These are phyloP conservation scores for Lithophane semibrunnea DNA, from an alignment of 2,888 invertebrate species.

Conservation along the genomic window DNA sequence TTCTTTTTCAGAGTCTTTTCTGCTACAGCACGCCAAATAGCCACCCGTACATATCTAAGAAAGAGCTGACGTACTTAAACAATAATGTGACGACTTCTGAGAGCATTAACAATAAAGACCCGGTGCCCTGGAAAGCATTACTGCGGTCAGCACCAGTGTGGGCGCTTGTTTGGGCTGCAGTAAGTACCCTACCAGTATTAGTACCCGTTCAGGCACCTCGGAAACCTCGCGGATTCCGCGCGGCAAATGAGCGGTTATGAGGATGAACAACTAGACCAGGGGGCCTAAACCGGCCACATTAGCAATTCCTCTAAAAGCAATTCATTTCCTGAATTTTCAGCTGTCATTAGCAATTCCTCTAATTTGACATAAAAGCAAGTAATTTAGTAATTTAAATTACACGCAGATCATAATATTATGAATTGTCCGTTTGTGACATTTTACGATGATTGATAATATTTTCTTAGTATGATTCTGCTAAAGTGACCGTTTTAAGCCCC, in stretches of 20 bases:
- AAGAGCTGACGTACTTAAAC: conserved; percentile 87
- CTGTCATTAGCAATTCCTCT: too few species aligned
- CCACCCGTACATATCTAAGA: conserved; percentile 90
- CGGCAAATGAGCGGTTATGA: background rate
- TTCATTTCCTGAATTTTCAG: too few species aligned
- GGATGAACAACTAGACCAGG: background rate
- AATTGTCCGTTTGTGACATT: too few species aligned
- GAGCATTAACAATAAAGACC: conserved; percentile 84
- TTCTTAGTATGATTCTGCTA: too few species aligned
- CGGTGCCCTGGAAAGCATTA: conserved; percentile 93
- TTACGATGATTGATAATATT: too few species aligned
- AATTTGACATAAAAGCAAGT: too few species aligned
- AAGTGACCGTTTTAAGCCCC: too few species aligned
- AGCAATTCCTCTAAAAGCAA: too few species aligned
- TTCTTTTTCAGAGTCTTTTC: conserved; percentile 81
- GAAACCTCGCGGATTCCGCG: background rate
- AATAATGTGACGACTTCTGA: conserved; percentile 90
- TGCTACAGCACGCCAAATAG: conserved; percentile 89
- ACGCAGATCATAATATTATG: too few species aligned
- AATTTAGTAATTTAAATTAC: too few species aligned
- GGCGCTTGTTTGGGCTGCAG: conserved; percentile 93
- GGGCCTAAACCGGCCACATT: too few species aligned
- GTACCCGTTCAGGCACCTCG: background rate
- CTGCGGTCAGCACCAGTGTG: conserved; percentile 92
- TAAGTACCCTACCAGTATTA: conserved; percentile 76